phyloP scores from a whole-genome alignment of 2,113 vertebrate genomes.

The Mustela nigripes region DNA sequence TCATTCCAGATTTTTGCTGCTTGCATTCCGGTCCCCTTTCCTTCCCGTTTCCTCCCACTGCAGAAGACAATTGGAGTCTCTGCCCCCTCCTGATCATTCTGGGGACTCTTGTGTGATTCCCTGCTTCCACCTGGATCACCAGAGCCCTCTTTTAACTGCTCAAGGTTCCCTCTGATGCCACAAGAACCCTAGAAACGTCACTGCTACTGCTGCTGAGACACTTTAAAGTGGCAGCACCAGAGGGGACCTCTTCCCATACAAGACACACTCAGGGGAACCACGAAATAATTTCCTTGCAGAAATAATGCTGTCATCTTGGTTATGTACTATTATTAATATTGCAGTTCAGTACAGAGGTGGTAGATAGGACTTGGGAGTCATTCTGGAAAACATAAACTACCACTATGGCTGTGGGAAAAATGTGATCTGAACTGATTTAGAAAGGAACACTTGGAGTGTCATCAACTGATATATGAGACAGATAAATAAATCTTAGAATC shows the following conservation, averaged over 20 bases:
- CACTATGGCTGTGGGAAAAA: background rate
- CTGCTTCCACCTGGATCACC: background rate
- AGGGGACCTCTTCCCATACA: background rate
- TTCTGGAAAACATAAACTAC: background rate
- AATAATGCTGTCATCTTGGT: background rate
- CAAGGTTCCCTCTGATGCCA: background rate
- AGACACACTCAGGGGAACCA: background rate
- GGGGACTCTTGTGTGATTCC: background rate
- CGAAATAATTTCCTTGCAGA: background rate
- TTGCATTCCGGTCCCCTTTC: background rate
- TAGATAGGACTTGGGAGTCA: background rate
- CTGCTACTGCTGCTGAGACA: background rate
- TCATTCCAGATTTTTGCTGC: background rate
- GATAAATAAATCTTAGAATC: background rate
- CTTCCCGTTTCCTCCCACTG: background rate
- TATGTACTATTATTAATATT: background rate
- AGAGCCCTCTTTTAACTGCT: background rate
- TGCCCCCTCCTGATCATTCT: background rate
- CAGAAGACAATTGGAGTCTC: background rate
- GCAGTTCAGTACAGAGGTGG: background rate
- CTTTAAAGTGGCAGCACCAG: background rate
- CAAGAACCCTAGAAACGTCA: background rate
- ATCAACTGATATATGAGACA: conserved; percentile 8
- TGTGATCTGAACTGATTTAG: background rate
- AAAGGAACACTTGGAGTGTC: background rate